phyloP scores from a whole-genome alignment of 2,113 vertebrate genomes.

The Muscicapa adusta region DNA sequence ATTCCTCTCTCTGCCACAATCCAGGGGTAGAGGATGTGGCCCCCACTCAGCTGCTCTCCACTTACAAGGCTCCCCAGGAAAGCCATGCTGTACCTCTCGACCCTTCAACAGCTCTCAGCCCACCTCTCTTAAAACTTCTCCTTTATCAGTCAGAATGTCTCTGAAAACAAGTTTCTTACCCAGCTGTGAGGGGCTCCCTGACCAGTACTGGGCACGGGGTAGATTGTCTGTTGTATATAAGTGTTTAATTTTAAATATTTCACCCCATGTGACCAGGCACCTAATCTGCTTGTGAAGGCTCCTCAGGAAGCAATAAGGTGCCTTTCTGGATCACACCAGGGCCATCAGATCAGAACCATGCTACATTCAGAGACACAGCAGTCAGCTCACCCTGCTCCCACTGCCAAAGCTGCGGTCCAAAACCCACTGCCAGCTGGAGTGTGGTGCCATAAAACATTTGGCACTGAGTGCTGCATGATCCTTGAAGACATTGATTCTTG shows the following conservation, averaged over 20 bases:
- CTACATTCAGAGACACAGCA: not conserved
- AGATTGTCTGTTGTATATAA: not conserved
- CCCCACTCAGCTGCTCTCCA: not conserved
- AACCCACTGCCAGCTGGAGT: not conserved
- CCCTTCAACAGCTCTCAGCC: not conserved
- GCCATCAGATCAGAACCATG: not conserved
- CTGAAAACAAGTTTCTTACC: not conserved
- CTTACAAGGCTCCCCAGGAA: not conserved
- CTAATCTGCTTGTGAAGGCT: not conserved
- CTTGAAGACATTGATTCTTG: not conserved
- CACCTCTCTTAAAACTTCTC: not conserved
- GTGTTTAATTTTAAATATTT: not conserved
- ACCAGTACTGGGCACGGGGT: not conserved
- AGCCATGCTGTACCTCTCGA: rapidly evolving
- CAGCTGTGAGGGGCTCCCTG: not conserved
- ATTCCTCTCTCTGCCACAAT: not conserved
- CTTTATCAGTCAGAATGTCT: not conserved
- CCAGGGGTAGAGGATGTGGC: not conserved
- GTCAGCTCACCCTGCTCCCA: not conserved
- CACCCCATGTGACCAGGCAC: not conserved
- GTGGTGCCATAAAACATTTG: not conserved
- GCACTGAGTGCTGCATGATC: rapidly evolving
- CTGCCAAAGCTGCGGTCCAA: not conserved
- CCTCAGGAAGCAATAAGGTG: not conserved
- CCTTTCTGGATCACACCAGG: not conserved